These are phyloP conservation scores for Scophthalmus maximus DNA, from an alignment of 2,113 vertebrate species.

Conservation along the genomic window DNA sequence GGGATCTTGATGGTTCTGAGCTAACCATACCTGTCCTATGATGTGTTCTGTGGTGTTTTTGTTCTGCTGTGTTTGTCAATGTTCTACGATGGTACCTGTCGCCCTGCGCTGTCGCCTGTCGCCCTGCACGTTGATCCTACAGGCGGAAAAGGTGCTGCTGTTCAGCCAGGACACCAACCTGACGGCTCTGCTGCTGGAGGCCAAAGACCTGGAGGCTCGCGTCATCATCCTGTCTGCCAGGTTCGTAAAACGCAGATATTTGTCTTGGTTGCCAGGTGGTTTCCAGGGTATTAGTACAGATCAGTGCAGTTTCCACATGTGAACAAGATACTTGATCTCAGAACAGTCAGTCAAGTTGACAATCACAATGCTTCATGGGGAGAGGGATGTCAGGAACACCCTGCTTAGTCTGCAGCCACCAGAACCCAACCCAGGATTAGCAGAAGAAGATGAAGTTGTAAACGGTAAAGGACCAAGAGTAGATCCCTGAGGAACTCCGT, in stretches of 20 bases:
- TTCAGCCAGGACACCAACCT: constrained; percentile 97
- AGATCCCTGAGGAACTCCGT: no score
- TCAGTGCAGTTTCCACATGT: no score
- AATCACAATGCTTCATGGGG: no score
- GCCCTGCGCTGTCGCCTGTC: not conserved
- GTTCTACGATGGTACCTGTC: constrained; percentile 32
- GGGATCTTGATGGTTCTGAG: constrained; percentile 1
- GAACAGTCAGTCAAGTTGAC: no score
- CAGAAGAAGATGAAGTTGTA: no score
- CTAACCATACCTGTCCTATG: constrained; percentile 72
- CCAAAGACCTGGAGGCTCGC: constrained; percentile 94
- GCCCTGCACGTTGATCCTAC: constrained; percentile 62
- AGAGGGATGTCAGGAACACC: not conserved
- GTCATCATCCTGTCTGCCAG: constrained; percentile 98
- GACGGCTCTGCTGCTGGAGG: constrained; percentile 94
- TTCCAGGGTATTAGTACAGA: no score
- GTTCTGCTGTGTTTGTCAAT: constrained; percentile 55
- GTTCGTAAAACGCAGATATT: constrained; percentile 67
- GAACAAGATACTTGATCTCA: no score
- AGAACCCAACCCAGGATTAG: no score
- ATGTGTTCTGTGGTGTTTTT: constrained; percentile 70
- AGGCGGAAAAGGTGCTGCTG: constrained; percentile 98
- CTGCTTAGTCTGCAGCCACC: not conserved
- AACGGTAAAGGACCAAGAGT: not conserved
- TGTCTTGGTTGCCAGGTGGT: not conserved